phyloP scores from a whole-genome alignment of 2,797 vertebrate species.

The Etheostoma nigrum region DNA sequence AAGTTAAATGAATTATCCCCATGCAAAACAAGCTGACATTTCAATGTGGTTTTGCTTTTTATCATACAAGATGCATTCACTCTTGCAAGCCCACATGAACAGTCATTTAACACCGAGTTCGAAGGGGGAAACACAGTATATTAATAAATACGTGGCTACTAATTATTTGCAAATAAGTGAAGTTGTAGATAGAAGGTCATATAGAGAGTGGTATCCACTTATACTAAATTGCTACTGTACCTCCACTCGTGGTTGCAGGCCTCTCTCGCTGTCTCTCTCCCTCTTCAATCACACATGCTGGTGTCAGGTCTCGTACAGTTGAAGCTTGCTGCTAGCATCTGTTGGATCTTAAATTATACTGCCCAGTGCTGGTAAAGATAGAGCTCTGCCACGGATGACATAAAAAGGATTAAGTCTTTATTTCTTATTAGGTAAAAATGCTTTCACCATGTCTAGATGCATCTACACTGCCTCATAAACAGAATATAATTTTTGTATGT shows the following conservation, averaged over 20 bases:
- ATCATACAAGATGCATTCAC: conserved; percentile 25
- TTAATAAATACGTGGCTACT: conserved; percentile 11
- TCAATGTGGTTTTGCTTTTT: conserved; percentile 39
- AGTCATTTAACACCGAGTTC: neutral
- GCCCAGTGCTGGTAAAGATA: conserved; percentile 28
- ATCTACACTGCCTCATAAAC: neutral
- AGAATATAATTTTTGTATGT: neutral
- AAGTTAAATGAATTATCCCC: conserved; percentile 62
- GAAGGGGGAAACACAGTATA: neutral
- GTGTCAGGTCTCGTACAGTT: conserved; percentile 69
- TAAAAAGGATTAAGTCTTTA: conserved; percentile 17
- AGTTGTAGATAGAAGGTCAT: neutral
- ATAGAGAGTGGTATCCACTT: neutral
- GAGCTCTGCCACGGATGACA: conserved; percentile 18
- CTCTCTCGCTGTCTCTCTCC: conserved; percentile 16
- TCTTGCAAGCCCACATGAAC: conserved; percentile 6
- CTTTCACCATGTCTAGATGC: conserved; percentile 12
- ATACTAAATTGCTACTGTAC: conserved; percentile 32
- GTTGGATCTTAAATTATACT: conserved; percentile 69
- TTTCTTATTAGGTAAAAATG: conserved; percentile 16
- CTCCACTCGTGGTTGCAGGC: conserved; percentile 24
- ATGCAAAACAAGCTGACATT: conserved; percentile 72
- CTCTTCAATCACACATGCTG: conserved; percentile 56
- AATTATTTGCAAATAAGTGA: neutral
- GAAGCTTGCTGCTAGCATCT: conserved; percentile 62